These are phyloP conservation scores for Acyrthosiphon pisum DNA, from an alignment of 1,140 invertebrate genomes.

Conservation along the genomic window DNA sequence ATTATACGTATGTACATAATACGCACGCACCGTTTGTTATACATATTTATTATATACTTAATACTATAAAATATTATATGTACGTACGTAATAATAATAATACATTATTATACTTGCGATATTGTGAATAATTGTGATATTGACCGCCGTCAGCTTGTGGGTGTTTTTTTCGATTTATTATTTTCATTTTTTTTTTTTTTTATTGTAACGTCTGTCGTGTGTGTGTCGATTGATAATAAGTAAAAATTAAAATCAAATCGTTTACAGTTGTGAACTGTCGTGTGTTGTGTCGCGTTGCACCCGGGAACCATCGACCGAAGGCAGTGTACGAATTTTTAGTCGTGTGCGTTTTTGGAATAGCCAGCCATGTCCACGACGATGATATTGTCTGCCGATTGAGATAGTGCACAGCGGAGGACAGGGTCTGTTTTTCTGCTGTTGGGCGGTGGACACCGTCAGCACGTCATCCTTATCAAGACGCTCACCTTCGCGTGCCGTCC, in stretches of 20 bases:
- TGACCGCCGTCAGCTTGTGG: conserved; percentile 12
- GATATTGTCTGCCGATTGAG: not conserved
- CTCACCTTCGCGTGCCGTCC: not conserved
- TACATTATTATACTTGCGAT: not conserved
- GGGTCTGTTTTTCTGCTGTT: not conserved
- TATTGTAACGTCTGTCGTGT: not conserved
- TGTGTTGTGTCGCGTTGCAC: not conserved
- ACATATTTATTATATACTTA: not conserved
- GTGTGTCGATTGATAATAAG: not conserved
- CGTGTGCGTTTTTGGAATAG: not conserved
- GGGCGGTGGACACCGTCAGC: not conserved
- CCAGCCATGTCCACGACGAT: not conserved
- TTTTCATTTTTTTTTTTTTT: not conserved
- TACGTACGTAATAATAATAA: not conserved
- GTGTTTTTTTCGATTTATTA: conserved; percentile 37
- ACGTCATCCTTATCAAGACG: not conserved
- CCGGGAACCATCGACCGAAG: not conserved
- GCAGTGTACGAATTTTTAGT: not conserved
- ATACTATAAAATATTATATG: not conserved
- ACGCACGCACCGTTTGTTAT: not conserved
- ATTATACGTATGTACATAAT: not conserved
- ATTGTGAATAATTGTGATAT: conserved; percentile 31
- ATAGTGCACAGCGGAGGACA: not conserved
- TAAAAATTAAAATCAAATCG: no score
- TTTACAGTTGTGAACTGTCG: no score